A percentile compares a stretch with the other conserved stretches of the same genome.
phyloP scores from a whole-genome alignment of 2,113 vertebrate species.

The Zosterops japonicus region DNA sequence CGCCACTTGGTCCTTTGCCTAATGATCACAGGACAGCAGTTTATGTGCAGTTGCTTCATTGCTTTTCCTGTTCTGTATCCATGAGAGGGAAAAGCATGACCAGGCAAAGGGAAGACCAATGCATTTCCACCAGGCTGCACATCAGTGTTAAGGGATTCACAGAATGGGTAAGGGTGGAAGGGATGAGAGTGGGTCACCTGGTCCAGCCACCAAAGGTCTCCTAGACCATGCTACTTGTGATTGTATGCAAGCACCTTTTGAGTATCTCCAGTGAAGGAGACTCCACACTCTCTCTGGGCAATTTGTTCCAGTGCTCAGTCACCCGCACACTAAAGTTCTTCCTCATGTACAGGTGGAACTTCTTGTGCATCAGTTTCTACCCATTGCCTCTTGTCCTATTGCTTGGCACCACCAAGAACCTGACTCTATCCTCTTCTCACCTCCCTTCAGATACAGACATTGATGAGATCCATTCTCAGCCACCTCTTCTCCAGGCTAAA shows the following conservation, averaged over 20 bases:
- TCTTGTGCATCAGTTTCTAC: not conserved
- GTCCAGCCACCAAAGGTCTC: not conserved
- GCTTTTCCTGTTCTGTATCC: not conserved
- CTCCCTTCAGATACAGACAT: not conserved
- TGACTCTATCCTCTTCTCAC: not conserved
- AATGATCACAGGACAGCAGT: not conserved
- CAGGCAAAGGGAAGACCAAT: not conserved
- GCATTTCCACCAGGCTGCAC: not conserved
- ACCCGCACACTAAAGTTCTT: not conserved
- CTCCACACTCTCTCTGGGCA: not conserved
- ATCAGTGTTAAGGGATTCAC: accelerated
- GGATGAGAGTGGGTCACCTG: not conserved
- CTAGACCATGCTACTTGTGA: not conserved
- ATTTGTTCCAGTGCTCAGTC: not conserved
- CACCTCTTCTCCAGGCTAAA: not conserved
- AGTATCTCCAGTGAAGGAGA: not conserved
- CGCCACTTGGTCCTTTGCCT: not conserved
- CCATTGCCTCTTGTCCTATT: not conserved
- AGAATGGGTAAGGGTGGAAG: not conserved
- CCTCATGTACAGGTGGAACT: not conserved
- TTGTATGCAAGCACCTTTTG: not conserved
- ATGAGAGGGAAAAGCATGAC: not conserved
- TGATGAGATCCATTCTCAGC: not conserved
- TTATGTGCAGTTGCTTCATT: not conserved
- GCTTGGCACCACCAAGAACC: not conserved